phyloP scores from a whole-genome alignment of 2,888 invertebrate genomes.

The Pimpla rufipes region DNA sequence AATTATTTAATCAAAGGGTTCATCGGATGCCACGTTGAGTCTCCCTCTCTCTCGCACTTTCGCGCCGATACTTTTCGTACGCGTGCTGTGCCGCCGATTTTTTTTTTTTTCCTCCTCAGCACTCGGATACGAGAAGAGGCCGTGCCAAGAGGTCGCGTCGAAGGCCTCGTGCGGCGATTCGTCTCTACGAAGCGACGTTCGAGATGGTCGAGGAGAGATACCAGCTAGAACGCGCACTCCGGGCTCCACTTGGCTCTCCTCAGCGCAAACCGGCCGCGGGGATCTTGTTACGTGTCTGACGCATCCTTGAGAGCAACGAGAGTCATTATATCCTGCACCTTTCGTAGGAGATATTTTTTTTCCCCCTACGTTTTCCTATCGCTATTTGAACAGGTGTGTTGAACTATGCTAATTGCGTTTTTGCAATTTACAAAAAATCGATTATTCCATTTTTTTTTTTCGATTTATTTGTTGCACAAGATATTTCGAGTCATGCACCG shows the following conservation, averaged over 20 bases:
- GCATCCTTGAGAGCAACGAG: constrained; percentile 67
- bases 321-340: constrained; percentile 44
- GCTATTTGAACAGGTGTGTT: neutral
- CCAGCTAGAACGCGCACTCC: constrained; percentile 32
- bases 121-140: constrained; percentile 44
- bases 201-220: constrained; percentile 65
- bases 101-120: constrained; percentile 1
- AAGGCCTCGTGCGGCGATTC: constrained; percentile 44
- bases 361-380: neutral
- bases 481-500: constrained; percentile 58
- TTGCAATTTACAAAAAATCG: neutral
- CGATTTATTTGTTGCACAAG: constrained; percentile 39
- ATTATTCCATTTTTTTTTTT: constrained; percentile 27
- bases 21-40: constrained; percentile 39
- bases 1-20: constrained; percentile 64
- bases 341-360: neutral
- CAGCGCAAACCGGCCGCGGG: constrained; percentile 34
- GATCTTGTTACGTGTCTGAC: constrained; percentile 47
- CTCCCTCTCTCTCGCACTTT: neutral
- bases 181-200: constrained; percentile 66
- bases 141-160: constrained; percentile 55
- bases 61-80: neutral
- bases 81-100: constrained; percentile 10
- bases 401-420: neutral
- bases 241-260: constrained; percentile 18